phyloP scores from a whole-genome alignment of 2,888 invertebrate species.

The Sarcophaga subvicina region DNA sequence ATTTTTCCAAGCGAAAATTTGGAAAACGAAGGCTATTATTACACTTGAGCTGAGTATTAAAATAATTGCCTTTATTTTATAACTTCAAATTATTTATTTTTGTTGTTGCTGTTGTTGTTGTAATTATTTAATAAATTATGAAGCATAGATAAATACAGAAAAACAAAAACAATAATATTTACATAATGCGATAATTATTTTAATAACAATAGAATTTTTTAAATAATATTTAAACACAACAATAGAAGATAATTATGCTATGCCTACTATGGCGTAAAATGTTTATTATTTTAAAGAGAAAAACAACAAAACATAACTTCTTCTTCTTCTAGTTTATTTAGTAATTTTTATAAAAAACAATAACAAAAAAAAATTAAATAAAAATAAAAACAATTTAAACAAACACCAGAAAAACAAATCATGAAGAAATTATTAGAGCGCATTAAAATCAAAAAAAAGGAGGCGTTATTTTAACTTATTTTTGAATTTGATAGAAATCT shows the following conservation, averaged over 20 bases:
- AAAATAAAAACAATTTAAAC: background rate
- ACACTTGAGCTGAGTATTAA: background rate
- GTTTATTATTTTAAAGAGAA: slow-evolving; percentile 18
- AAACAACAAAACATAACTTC: slow-evolving; percentile 29
- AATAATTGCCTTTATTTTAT: background rate
- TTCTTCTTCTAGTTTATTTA: background rate
- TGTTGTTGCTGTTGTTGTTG: background rate
- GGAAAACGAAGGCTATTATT: background rate
- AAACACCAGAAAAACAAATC: background rate
- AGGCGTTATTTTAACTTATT: background rate
- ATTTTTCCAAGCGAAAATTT: background rate
- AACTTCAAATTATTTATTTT: background rate
- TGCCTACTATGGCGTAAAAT: slow-evolving; percentile 12
- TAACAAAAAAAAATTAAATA: too few species aligned
- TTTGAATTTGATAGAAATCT: background rate
- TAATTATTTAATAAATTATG: background rate
- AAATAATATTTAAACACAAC: slow-evolving; percentile 9
- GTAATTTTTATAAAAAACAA: background rate
- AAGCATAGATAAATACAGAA: background rate
- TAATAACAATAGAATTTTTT: slow-evolving; percentile 36
- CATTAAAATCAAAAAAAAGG: slow-evolving; percentile 10
- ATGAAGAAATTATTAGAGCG: slow-evolving; percentile 58
- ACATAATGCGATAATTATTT: slow-evolving; percentile 42
- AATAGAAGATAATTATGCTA: too few species aligned
- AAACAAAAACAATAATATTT: background rate